phyloP scores from a whole-genome alignment of 2,797 vertebrate genomes.

The Podarcis lilfordi region DNA sequence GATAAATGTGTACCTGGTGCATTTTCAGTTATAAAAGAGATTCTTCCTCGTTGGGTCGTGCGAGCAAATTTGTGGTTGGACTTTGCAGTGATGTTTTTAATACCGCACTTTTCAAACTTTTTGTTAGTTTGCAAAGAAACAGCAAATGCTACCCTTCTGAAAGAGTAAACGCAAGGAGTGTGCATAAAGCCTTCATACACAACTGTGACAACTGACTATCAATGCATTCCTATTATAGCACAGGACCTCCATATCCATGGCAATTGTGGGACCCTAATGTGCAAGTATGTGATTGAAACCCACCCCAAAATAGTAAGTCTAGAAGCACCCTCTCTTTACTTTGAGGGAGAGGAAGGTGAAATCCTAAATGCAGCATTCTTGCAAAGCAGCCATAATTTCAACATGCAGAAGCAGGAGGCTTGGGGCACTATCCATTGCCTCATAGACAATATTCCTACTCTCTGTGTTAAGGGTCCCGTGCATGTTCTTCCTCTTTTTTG shows the following conservation, averaged over 20 bases:
- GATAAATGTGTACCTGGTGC: constrained; percentile 12
- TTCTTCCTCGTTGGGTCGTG: neutral
- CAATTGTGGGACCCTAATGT: no score
- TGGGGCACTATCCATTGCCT: neutral
- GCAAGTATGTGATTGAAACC: no score
- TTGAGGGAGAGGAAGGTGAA: no score
- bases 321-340: no score
- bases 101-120: neutral
- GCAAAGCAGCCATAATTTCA: neutral
- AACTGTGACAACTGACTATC: neutral
- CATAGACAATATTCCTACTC: no score
- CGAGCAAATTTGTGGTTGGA: neutral
- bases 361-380: no score
- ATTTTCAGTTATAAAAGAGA: constrained; percentile 27
- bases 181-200: neutral
- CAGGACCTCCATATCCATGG: no score
- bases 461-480: neutral
- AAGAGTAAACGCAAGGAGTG: constrained; percentile 40
- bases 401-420: neutral
- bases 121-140: neutral
- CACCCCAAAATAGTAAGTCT: no score
- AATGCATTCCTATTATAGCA: neutral
- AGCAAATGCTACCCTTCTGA: constrained; percentile 23
- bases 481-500: neutral
- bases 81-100: neutral